Evolutionary conservation across 2,113 vertebrate species (phyloP).

Genomic region (Ibidorhyncha struthersii): DNA sequence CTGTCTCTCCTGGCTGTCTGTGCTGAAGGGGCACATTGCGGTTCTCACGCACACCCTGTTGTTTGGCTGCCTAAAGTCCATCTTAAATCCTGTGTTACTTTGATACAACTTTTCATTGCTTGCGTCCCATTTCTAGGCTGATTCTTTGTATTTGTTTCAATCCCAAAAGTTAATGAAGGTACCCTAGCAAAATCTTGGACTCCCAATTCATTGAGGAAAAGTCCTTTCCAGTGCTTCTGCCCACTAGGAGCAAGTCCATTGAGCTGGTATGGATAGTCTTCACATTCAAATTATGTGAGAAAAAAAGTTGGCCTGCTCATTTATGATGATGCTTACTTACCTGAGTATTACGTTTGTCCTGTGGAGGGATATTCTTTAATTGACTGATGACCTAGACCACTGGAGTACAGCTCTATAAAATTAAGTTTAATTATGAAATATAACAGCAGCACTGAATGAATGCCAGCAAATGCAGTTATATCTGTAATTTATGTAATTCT

Average conservation of each 20-base stretch:
- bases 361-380: not conserved
- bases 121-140: not conserved
- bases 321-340: not conserved
- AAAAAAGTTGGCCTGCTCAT: not conserved
- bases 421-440: not conserved
- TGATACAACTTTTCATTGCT: not conserved
- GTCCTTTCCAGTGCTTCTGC: not conserved
- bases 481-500: not conserved
- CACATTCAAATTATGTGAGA: not conserved
- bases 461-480: not conserved
- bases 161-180: not conserved
- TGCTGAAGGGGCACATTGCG: not conserved
- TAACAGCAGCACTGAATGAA: not conserved
- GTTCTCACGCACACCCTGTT: accelerated
- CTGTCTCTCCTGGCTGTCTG: not conserved
- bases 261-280: not conserved
- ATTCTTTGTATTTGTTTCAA: not conserved
- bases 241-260: not conserved
- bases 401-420: not conserved
- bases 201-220: not conserved
- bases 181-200: not conserved
- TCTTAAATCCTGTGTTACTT: not conserved
- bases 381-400: not conserved
- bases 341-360: not conserved
- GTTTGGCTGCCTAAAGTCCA: not conserved